Evolutionary conservation across 1,140 invertebrate species (phyloP), one percentile per base, ranked within the genome.

Genomic region (Atta texana): DNA sequence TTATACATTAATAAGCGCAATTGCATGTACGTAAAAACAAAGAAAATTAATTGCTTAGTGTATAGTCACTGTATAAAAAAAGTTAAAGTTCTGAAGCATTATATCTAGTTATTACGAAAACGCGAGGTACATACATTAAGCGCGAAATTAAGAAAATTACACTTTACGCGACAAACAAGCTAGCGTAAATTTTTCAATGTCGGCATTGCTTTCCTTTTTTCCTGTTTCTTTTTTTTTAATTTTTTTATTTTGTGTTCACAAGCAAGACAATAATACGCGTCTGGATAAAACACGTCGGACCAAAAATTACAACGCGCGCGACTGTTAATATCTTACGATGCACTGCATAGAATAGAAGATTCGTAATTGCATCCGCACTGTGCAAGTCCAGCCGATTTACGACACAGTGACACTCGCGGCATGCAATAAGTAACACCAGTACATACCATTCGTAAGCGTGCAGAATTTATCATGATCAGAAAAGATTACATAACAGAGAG

Each of bases 281-380:
- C 76, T 55, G 69, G 77, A 71, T 77, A 86, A 90, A 90, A 90
- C 76, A 90, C 81, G 89, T 78, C 86, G 71, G 86, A 82, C 88
- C 89, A 90, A 90, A 90, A 90, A 90, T 90, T 90, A 90, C 89
- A 87, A 78, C 86, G 31, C 76, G 64, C 86, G 63, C 69, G 64
- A 71, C 59, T 90, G 89, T 90, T 90, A 90, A 90, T 90, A 90
- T 90, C 89, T 90, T 90, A 90, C 88, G 76, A 90, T 88, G 86
- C 53, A 53, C 64, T 66, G 64, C 61, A 49, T 77, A 51, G 57
- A 39, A 61, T 34, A 51, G 53, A 71, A 88, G 88, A 90, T 86
- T 44, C 86, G 89, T 90, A 90, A 90, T 90, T 90, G 86, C 89
- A 63, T 81, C 44, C 55, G 87, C 77, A 14, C 86, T 51, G n/a